A percentile compares a stretch with the other conserved stretches of the same genome.
Evolutionary conservation across 2,113 vertebrate species (phyloP).

Genomic region (Fregetta grallaria): DNA sequence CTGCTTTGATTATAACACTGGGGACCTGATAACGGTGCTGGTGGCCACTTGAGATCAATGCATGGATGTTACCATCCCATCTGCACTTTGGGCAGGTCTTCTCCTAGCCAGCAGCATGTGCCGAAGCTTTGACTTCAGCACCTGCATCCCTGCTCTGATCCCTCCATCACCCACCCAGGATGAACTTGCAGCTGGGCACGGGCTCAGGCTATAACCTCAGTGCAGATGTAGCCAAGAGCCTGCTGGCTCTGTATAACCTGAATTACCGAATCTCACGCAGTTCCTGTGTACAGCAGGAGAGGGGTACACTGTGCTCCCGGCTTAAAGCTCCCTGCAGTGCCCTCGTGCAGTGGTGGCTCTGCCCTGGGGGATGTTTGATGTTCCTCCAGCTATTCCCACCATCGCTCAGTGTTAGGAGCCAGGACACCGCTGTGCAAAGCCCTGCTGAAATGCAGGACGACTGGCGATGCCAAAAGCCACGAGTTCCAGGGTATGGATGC

Average conservation of each 20-base stretch:
- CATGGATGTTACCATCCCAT: neutral
- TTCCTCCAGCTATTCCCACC: neutral
- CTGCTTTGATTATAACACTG: neutral
- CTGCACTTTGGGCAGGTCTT: neutral
- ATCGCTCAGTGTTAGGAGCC: accelerated
- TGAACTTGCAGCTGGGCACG: neutral
- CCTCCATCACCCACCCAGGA: neutral
- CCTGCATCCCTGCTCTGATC: neutral
- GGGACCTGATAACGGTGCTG: neutral
- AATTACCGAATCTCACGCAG: accelerated
- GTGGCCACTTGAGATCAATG: neutral
- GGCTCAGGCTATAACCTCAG: neutral
- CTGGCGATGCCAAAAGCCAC: neutral
- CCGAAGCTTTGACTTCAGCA: neutral
- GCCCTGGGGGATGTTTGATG: neutral
- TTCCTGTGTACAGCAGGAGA: neutral
- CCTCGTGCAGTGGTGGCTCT: accelerated
- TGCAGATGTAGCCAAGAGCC: neutral
- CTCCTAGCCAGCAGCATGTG: neutral
- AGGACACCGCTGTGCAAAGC: neutral
- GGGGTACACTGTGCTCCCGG: neutral
- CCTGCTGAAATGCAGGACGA: neutral
- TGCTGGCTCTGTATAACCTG: neutral
- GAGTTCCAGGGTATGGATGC: neutral
- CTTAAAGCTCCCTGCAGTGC: neutral